Percentiles rank a stretch among this genome's conserved stretches.
Evolutionary conservation across 1,140 invertebrate genomes (phyloP).

Genomic region (Batillaria attramentaria): DNA sequence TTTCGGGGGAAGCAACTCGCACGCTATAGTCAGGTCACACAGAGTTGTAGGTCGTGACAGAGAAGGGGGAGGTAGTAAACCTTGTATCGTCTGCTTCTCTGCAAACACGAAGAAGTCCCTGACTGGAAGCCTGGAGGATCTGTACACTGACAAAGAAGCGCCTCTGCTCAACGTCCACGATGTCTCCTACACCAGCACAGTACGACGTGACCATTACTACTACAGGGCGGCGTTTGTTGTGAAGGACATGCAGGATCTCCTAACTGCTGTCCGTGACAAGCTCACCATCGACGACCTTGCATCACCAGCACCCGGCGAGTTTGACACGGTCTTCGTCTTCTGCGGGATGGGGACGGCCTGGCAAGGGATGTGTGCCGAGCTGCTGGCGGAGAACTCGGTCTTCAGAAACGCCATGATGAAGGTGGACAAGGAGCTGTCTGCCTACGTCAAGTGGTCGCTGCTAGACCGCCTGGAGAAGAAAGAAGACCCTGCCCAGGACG

Average conservation of each 20-base stretch:
- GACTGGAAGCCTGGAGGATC: slow-evolving; percentile 30
- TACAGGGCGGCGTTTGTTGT: slow-evolving; percentile 34
- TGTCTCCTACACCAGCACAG: slow-evolving; percentile 49
- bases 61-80: slow-evolving; percentile 41
- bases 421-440: slow-evolving; percentile 44
- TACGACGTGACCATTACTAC: slow-evolving; percentile 43
- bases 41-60: slow-evolving; percentile 21
- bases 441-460: slow-evolving; percentile 44
- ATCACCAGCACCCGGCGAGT: not conserved
- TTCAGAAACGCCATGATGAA: slow-evolving; percentile 41
- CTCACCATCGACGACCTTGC: not conserved
- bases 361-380: slow-evolving; percentile 51
- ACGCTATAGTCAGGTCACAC: slow-evolving; percentile 47
- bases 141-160: slow-evolving; percentile 8
- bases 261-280: not conserved
- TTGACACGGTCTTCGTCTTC: slow-evolving; percentile 50
- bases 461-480: slow-evolving; percentile 27
- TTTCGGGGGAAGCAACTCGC: slow-evolving; percentile 62
- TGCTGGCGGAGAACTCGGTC: slow-evolving; percentile 30
- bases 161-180: slow-evolving; percentile 28
- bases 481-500: slow-evolving; percentile 36
- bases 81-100: slow-evolving; percentile 37
- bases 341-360: slow-evolving; percentile 56
- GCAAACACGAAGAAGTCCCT: slow-evolving; percentile 25
- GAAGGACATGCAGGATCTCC: slow-evolving; percentile 35